These are phyloP conservation scores for Notodonta dromedarius DNA, from an alignment of 2,888 invertebrate species.

Conservation along the genomic window DNA sequence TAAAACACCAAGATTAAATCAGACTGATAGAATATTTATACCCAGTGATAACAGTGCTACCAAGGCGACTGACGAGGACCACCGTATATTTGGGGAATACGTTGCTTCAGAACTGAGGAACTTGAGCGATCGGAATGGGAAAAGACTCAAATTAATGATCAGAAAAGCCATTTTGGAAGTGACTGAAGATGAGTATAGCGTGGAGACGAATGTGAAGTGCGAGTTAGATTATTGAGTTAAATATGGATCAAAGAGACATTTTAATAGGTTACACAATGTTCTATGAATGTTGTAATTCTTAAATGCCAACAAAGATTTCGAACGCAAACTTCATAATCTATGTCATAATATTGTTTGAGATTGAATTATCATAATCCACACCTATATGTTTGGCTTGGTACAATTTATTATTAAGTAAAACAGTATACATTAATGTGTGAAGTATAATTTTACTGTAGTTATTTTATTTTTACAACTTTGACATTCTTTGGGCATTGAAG, in stretches of 20 bases:
- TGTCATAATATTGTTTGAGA: too few species aligned
- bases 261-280: too few species aligned
- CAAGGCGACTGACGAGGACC: constrained; percentile 4
- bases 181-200: constrained; percentile 16
- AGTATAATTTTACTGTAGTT: too few species aligned
- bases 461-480: neutral
- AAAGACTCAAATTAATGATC: constrained; percentile 19
- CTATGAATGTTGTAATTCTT: too few species aligned
- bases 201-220: neutral
- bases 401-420: too few species aligned
- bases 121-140: constrained; percentile 13
- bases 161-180: constrained; percentile 19
- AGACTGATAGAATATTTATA: neutral
- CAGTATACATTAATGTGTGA: too few species aligned
- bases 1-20: neutral
- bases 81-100: constrained; percentile 18
- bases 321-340: too few species aligned
- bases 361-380: too few species aligned
- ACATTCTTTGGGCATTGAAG: neutral
- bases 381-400: too few species aligned
- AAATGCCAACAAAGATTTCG: too few species aligned
- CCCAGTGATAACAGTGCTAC: neutral
- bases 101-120: constrained; percentile 17
- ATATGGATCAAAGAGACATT: too few species aligned
- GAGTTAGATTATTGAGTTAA: neutral